These are phyloP conservation scores for Thera obeliscata DNA, from an alignment of 2,888 invertebrate species.

Conservation along the genomic window DNA sequence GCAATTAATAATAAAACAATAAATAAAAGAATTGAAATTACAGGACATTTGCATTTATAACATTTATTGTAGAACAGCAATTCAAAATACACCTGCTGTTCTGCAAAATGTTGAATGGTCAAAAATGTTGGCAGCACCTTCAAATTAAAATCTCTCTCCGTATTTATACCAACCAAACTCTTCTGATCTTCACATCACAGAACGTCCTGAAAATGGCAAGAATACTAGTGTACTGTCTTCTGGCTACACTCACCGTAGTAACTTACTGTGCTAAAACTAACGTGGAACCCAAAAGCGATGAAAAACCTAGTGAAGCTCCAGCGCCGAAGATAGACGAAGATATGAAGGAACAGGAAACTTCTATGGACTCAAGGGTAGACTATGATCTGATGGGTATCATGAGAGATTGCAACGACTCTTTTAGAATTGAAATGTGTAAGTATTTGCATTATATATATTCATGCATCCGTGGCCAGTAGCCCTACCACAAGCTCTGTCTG, in stretches of 20 bases:
- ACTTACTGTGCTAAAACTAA: conserved; percentile 11
- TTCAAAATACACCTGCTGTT: too few species aligned
- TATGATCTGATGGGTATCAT: conserved; percentile 68
- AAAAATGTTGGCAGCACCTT: conserved; percentile 16
- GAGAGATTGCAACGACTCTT: conserved; percentile 81
- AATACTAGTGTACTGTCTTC: conserved; percentile 8
- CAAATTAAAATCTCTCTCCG: conserved; percentile 13
- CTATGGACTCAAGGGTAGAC: conserved; percentile 35
- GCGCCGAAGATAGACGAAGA: conserved; percentile 15
- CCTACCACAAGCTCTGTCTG: too few species aligned
- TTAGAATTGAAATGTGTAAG: conserved; percentile 81
- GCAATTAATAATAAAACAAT: too few species aligned
- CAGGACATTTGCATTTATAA: too few species aligned
- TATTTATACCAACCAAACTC: conserved; percentile 16
- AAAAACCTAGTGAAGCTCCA: conserved; percentile 2
- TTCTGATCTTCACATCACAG: not conserved
- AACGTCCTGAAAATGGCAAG: conserved; percentile 14
- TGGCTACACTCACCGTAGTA: conserved; percentile 8
- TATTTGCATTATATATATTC: not conserved
- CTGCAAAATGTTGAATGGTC: too few species aligned
- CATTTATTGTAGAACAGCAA: too few species aligned
- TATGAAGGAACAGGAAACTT: conserved; percentile 19
- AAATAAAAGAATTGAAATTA: too few species aligned
- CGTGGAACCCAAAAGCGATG: conserved; percentile 1
- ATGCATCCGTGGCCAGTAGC: too few species aligned